phyloP scores from a whole-genome alignment of 2,888 invertebrate species.

The Ophonus ardosiacus region DNA sequence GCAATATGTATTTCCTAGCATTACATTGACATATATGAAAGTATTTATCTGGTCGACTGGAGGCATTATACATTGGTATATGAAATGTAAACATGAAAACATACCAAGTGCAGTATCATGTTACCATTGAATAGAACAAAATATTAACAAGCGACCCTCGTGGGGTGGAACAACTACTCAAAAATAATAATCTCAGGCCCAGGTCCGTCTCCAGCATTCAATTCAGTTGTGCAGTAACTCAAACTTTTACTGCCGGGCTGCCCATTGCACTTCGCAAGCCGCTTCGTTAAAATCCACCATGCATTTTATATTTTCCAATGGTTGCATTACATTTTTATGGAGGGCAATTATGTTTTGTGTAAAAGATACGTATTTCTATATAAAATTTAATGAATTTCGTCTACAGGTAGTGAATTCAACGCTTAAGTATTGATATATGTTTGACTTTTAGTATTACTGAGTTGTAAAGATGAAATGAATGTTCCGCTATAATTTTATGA shows the following conservation, averaged over 20 bases:
- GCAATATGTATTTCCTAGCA: no score
- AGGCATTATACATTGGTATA: slow-evolving; percentile 74
- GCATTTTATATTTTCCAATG: slow-evolving; percentile 48
- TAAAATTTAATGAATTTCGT: slow-evolving; percentile 60
- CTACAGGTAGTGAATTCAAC: slow-evolving; percentile 46
- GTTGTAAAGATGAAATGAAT: slow-evolving; percentile 39
- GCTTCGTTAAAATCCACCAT: slow-evolving; percentile 39
- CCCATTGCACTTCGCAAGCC: slow-evolving; percentile 6
- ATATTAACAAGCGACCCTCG: slow-evolving; percentile 53
- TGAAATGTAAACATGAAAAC: slow-evolving; percentile 75
- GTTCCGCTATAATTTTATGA: slow-evolving; percentile 20
- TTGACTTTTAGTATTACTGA: slow-evolving; percentile 42
- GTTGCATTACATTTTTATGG: slow-evolving; percentile 56
- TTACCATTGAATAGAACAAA: slow-evolving; percentile 73
- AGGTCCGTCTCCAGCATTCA: slow-evolving; percentile 11
- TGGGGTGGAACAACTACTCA: slow-evolving; percentile 37
- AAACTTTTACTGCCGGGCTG: slow-evolving; percentile 37
- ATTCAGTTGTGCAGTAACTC: slow-evolving; percentile 13
- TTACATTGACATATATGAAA: background rate
- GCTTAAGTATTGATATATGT: slow-evolving; percentile 52
- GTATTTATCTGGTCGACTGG: slow-evolving; percentile 70
- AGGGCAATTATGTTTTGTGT: slow-evolving; percentile 56
- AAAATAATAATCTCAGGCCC: slow-evolving; percentile 35
- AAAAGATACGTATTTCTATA: slow-evolving; percentile 49
- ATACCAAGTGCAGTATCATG: slow-evolving; percentile 73